Evolutionary conservation across 2,113 vertebrate genomes (phyloP).

Genomic region (Lamprotornis superbus): DNA sequence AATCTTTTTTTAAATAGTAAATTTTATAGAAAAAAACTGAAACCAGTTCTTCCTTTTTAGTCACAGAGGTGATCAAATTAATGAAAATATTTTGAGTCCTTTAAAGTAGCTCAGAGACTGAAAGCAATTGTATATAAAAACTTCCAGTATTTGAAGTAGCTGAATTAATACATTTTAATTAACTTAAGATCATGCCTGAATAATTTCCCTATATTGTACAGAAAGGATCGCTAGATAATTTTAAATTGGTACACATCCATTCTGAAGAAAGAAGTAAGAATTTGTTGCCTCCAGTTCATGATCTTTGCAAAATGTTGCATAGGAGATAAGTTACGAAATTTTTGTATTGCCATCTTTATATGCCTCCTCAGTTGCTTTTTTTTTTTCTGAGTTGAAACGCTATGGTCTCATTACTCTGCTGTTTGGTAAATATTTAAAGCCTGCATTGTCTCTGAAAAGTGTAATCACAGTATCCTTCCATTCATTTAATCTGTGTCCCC

Average conservation of each 20-base stretch:
- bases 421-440: background rate
- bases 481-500: background rate
- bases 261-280: background rate
- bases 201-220: background rate
- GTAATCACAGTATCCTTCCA: background rate
- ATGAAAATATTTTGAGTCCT: background rate
- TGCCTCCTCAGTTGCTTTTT: background rate
- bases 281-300: background rate
- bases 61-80: background rate
- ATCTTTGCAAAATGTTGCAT: background rate
- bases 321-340: background rate
- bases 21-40: background rate
- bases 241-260: background rate
- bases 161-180: background rate
- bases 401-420: background rate
- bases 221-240: background rate
- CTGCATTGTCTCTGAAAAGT: background rate
- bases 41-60: background rate
- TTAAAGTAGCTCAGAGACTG: background rate
- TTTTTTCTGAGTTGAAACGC: background rate
- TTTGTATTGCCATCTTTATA: background rate
- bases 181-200: background rate
- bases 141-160: background rate
- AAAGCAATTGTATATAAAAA: background rate
- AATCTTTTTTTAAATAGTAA: background rate